Conservation (phyloP, 2,888 invertebrate genomes). For the Drosophila macrospina region DNA sequence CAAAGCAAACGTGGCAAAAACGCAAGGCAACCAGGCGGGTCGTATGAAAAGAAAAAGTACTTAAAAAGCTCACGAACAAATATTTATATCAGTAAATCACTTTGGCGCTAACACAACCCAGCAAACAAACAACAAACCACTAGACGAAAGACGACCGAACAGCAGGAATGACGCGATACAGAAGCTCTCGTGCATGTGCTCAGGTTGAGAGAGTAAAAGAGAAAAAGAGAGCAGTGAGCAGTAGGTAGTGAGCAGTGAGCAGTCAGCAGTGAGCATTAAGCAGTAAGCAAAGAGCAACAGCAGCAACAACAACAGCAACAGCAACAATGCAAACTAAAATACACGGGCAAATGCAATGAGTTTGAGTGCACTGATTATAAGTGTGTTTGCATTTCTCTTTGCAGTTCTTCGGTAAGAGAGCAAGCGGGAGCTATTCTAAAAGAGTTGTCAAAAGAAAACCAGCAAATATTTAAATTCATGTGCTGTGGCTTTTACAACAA, state of each 20-base stretch:
- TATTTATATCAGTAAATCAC: conserved; percentile 82
- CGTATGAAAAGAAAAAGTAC: conserved; percentile 72
- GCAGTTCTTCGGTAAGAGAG: conserved; percentile 7
- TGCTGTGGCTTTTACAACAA: conserved; percentile 49
- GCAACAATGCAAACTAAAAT: conserved; percentile 39
- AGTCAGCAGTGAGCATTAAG: too few relatives aligned
- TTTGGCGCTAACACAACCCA: conserved; percentile 70
- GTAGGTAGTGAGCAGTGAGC: too few relatives aligned
- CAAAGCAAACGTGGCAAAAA: conserved; percentile 65
- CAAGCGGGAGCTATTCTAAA: conserved; percentile 1
- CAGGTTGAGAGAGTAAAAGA: conserved; percentile 20
- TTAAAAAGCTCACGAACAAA: conserved; percentile 79
- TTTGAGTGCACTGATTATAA: conserved; percentile 19
- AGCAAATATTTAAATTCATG: conserved; percentile 69
- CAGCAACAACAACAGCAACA: conserved; percentile 49
- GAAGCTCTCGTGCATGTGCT: conserved; percentile 28
- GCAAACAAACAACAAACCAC: conserved; percentile 21
- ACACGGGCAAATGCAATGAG: conserved; percentile 19
- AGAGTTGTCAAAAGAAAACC: conserved; percentile 33
- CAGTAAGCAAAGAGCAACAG: too few relatives aligned
- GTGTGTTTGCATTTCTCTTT: conserved; percentile 26
- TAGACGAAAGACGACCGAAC: conserved; percentile 1
- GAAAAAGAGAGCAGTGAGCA: conserved; percentile 21
- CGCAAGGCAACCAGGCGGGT: conserved; percentile 42
- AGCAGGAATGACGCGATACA: conserved; percentile 2